A percentile compares a stretch with the other conserved stretches of the same genome.
Conservation (phyloP, 2,797 vertebrate species). For the Chaenodraco wilsoni region DNA sequence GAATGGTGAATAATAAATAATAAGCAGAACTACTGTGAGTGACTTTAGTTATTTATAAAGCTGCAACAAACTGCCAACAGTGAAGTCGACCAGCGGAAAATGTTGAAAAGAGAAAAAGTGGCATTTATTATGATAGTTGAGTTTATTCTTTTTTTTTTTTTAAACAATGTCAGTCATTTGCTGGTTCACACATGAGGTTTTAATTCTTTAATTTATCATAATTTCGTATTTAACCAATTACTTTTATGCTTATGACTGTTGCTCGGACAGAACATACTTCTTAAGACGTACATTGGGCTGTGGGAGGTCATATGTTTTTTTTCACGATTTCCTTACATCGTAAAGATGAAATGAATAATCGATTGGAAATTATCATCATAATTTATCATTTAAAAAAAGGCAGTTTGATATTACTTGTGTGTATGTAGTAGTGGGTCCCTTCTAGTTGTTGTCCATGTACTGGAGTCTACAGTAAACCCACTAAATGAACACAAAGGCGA, state of each 20-base stretch:
- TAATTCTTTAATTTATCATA: background rate
- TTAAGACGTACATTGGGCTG: background rate
- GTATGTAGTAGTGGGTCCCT: background rate
- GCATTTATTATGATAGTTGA: background rate
- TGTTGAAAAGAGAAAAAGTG: background rate
- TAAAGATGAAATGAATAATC: no score
- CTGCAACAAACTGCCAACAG: background rate
- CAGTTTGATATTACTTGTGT: background rate
- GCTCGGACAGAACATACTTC: background rate
- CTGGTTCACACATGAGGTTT: background rate
- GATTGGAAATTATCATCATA: background rate
- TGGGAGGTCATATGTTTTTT: background rate
- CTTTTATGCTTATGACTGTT: background rate
- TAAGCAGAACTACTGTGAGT: conserved; percentile 4
- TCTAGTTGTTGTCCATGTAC: background rate
- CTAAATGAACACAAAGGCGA: background rate
- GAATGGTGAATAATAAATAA: conserved; percentile 38
- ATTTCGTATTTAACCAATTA: background rate
- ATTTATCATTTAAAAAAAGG: background rate
- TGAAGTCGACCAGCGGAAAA: background rate
- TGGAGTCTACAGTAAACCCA: background rate
- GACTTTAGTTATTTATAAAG: background rate
- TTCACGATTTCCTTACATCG: no score
- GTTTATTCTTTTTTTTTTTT: no score
- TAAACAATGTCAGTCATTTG: background rate